Percentiles rank a stretch among this genome's conserved stretches.
Conservation (phyloP, 2,888 invertebrate genomes). For the Chrysopilus asiliformis region DNA sequence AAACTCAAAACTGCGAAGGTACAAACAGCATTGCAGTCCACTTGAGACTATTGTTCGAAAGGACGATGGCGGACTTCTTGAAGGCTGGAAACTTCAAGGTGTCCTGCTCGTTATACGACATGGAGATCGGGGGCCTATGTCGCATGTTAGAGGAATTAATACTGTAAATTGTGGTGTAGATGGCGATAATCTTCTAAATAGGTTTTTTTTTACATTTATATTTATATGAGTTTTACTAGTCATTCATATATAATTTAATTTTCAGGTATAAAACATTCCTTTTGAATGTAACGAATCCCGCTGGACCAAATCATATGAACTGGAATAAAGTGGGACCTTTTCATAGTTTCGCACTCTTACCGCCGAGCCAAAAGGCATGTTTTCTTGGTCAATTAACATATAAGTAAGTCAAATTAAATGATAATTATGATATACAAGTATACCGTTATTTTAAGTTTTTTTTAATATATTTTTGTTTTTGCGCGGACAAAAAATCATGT, state of each 20-base stretch:
- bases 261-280: conserved; percentile 32
- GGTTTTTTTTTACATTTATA: conserved; percentile 18
- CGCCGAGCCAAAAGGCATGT: conserved; percentile 52
- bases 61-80: conserved; percentile 49
- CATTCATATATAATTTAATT: no score
- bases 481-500: no score
- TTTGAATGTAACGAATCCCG: conserved; percentile 25
- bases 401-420: conserved; percentile 33
- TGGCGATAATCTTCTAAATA: conserved; percentile 33
- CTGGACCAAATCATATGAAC: conserved; percentile 43
- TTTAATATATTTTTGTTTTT: no score
- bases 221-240: no score
- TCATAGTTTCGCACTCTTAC: conserved; percentile 69
- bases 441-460: no score
- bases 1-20: conserved; percentile 48
- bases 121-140: conserved; percentile 79
- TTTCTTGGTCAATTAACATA: conserved; percentile 74
- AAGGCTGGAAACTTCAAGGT: conserved; percentile 35
- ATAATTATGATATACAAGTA: no score
- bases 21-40: conserved; percentile 58
- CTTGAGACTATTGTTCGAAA: conserved; percentile 53
- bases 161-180: conserved; percentile 58
- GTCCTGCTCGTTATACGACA: conserved; percentile 68
- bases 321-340: conserved; percentile 72
- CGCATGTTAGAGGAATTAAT: conserved; percentile 65